A percentile compares a stretch with the other conserved stretches of the same genome.
These are phyloP conservation scores for Periphyllus acericola DNA, from an alignment of 2,888 invertebrate genomes.

Conservation along the genomic window DNA sequence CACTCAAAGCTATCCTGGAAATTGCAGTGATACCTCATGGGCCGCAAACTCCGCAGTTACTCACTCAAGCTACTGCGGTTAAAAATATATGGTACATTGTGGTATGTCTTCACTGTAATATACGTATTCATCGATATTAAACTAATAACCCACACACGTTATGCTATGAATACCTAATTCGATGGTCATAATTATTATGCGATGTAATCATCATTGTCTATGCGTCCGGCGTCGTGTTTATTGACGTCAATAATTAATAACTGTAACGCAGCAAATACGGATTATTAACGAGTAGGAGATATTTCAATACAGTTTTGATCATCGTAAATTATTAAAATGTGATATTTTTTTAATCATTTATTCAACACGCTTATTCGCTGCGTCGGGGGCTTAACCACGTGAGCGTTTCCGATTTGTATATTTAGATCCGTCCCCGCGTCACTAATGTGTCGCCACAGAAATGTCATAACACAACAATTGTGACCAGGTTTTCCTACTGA, in stretches of 20 bases:
- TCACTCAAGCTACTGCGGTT: not conserved
- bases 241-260: too few species aligned
- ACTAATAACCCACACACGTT: too few species aligned
- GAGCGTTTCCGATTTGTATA: not conserved
- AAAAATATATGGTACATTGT: not conserved
- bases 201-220: too few species aligned
- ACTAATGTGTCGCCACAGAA: not conserved
- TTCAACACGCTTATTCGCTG: not conserved
- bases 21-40: not conserved
- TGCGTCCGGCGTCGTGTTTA: too few species aligned
- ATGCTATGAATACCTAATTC: too few species aligned
- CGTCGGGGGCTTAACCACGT: not conserved
- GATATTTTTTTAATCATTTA: not conserved
- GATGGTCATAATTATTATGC: too few species aligned
- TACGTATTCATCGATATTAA: too few species aligned
- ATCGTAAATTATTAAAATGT: too few species aligned
- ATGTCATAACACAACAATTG: not conserved
- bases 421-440: not conserved
- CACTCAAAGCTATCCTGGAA: not conserved
- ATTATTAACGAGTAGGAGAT: too few species aligned
- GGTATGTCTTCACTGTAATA: too few species aligned
- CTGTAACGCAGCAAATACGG: too few species aligned
- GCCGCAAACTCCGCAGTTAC: not conserved
- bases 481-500: not conserved
- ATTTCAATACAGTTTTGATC: too few species aligned